Evolutionary conservation across 2,888 invertebrate species (phyloP), one percentile per base, ranked within the genome.

Genomic region (Sminthurinus aureus): DNA sequence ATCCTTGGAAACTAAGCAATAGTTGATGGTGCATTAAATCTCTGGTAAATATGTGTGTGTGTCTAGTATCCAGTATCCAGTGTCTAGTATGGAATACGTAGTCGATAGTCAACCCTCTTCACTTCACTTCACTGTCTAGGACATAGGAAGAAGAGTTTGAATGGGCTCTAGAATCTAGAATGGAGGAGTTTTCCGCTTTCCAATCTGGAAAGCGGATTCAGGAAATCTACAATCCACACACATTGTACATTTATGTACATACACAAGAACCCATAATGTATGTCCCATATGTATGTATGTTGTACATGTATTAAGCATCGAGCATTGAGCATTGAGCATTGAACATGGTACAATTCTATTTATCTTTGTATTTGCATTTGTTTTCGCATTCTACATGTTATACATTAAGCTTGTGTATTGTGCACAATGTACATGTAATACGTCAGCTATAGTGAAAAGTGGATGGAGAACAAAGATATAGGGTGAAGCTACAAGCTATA

Each of bases 11-110:
- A 67, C 84, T 84, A 83, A 85, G 85, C 85, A 85, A 83, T 84
- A 84, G 75, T 84, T 85, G 85, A 85, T 85, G 85, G 82, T 84
- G 84, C 85, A 85, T 84, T 84, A 84, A 85, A 85, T 85, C 83
- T 85, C 85, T 84, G 58, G 83, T 79, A 38, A 38, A 38, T 38
- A 38, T 38, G 64, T 67, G n/a, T 67, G 8, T n/a, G 20, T 67
- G 8, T n/a, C 8, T n/a, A 8, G n/a, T 64, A 13, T n/a, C 2
- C n/a, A 4, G 13, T 67, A 8, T 22, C 8, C 67, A 20, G 20
- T 20, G 9, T 67, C 67, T 67, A 11, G 20, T n/a, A 67, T 38
- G 6, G 38, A 38, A 38, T 38, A 9, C 58, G 38, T 38, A 38
- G 38, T 38, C 3, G 38, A 38, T 38, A 11, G 75, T 51, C 75